phyloP scores from a whole-genome alignment of 2,797 vertebrate species.

The Trachops cirrhosus region DNA sequence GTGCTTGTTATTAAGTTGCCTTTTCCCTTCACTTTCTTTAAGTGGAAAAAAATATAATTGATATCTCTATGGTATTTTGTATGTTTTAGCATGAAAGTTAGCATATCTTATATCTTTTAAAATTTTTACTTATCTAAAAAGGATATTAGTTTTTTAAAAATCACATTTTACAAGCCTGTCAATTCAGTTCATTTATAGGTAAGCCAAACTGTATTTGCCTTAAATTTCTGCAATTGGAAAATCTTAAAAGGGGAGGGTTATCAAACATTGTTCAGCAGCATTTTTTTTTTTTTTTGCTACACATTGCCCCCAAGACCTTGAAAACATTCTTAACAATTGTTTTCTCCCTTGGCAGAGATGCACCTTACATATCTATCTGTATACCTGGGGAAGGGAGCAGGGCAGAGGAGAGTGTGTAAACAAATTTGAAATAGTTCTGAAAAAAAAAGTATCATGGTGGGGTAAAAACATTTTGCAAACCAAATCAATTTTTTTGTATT shows the following conservation, averaged over 20 bases:
- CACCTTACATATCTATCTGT: not conserved
- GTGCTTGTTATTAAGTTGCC: not conserved
- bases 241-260: not conserved
- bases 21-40: not conserved
- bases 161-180: not conserved
- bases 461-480: constrained; percentile 21
- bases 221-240: not conserved
- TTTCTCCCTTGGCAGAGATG: not conserved
- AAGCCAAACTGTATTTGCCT: not conserved
- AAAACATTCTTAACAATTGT: not conserved
- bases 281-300: not conserved
- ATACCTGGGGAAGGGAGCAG: not conserved
- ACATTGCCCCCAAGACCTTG: not conserved
- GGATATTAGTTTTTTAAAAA: not conserved
- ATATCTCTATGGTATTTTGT: not conserved
- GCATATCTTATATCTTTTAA: not conserved
- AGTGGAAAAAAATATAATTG: not conserved
- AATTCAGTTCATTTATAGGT: not conserved
- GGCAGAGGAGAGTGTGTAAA: not conserved
- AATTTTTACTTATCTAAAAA: constrained; percentile 14
- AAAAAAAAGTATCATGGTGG: not conserved
- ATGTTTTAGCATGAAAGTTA: constrained; percentile 27
- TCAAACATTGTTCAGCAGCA: not conserved
- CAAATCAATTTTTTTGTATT: not conserved
- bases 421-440: constrained; percentile 13